phyloP scores from a whole-genome alignment of 2,113 vertebrate species.

The Dipodomys stephensi region DNA sequence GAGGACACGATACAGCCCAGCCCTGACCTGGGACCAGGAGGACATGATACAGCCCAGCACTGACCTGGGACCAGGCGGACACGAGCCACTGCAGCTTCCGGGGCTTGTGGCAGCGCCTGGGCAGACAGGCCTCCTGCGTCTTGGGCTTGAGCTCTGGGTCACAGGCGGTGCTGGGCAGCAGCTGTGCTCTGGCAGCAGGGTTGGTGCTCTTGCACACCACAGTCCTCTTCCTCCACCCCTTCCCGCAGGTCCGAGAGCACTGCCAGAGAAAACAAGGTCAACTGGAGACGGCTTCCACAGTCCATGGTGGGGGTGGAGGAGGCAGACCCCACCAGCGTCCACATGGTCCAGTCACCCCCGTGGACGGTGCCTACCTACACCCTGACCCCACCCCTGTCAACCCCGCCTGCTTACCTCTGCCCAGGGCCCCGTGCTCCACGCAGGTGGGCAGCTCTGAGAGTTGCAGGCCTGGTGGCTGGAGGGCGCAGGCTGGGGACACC shows the following conservation, averaged over 20 bases:
- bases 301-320: no score
- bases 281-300: not conserved
- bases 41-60: no score
- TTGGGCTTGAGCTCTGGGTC: conserved; percentile 85
- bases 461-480: conserved; percentile 87
- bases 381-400: accelerated
- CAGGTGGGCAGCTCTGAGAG: conserved; percentile 88
- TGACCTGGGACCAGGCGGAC: conserved; percentile 92
- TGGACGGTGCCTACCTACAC: no score
- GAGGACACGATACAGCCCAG: no score
- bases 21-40: no score
- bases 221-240: conserved; percentile 89
- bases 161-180: conserved; percentile 87
- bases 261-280: conserved; percentile 60
- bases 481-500: conserved; percentile 85
- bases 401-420: conserved; percentile 86
- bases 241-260: conserved; percentile 94
- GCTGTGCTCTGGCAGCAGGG: conserved; percentile 70
- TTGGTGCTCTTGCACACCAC: conserved; percentile 88
- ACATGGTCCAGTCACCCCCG: no score
- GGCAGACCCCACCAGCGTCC: no score
- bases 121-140: conserved; percentile 89
- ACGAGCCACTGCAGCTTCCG: conserved; percentile 92
- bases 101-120: conserved; percentile 90
- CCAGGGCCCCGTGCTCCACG: conserved; percentile 91